These are phyloP conservation scores for Melanophora roralis DNA, from an alignment of 2,888 invertebrate genomes.

Conservation along the genomic window DNA sequence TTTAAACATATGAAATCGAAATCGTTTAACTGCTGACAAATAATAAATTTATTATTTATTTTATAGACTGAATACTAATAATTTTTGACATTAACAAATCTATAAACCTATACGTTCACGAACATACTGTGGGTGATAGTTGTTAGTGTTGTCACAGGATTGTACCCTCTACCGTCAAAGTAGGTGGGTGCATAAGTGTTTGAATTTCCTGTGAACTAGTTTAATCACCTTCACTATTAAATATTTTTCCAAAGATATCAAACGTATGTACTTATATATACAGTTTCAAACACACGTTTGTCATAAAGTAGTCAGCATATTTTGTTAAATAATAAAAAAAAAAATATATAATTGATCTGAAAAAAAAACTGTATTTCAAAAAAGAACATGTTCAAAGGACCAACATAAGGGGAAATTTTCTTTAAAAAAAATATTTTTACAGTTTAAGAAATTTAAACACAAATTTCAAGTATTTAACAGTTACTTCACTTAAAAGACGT, in stretches of 20 bases:
- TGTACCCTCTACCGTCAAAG: too few species aligned
- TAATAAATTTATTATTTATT: conserved; percentile 74
- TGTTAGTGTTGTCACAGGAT: too few species aligned
- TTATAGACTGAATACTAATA: conserved; percentile 47
- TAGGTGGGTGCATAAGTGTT: too few species aligned
- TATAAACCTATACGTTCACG: not conserved
- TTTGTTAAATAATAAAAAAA: conserved; percentile 40
- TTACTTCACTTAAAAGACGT: too few species aligned
- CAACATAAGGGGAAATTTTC: too few species aligned
- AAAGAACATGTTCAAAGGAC: too few species aligned
- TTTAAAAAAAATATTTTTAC: too few species aligned
- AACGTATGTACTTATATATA: not conserved
- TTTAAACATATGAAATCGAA: conserved; percentile 67
- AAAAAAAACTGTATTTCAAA: conserved; percentile 12
- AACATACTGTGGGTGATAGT: not conserved
- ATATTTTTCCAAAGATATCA: too few species aligned
- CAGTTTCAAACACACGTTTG: not conserved
- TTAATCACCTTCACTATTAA: conserved; percentile 9
- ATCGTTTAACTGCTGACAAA: conserved; percentile 74
- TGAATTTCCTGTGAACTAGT: too few species aligned
- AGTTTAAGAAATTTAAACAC: too few species aligned
- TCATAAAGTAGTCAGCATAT: conserved; percentile 10
- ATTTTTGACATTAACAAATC: not conserved
- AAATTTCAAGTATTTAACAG: too few species aligned
- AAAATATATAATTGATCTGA: conserved; percentile 44